Evolutionary conservation across 2,113 vertebrate species (phyloP).

Genomic region (Microcebus griseorufus): DNA sequence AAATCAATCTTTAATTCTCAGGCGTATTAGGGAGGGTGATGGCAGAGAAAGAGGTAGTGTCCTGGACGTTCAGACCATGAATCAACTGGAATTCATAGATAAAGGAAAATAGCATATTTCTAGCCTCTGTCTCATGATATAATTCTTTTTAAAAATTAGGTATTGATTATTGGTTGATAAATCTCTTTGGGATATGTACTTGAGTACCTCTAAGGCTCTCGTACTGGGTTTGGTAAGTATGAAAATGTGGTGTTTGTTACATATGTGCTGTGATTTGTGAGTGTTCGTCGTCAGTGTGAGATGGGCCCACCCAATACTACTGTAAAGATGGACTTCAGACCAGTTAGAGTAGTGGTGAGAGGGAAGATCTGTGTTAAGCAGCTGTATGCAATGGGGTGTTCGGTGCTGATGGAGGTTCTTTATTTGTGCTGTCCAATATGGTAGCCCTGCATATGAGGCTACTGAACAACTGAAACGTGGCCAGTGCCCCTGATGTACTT

Average conservation of each 20-base stretch:
- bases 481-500: neutral
- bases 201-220: neutral
- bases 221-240: neutral
- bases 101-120: slow-evolving; percentile 44
- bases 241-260: neutral
- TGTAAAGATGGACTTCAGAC: neutral
- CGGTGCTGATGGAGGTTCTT: neutral
- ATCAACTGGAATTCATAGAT: slow-evolving; percentile 62
- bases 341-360: neutral
- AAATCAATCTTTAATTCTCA: slow-evolving; percentile 75
- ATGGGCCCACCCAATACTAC: neutral
- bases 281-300: neutral
- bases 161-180: slow-evolving; percentile 55
- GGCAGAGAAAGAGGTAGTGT: neutral
- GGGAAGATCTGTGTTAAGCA: neutral
- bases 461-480: neutral
- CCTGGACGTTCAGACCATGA: slow-evolving; percentile 36
- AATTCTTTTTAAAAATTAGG: slow-evolving; percentile 50
- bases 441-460: neutral
- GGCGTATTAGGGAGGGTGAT: neutral
- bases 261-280: neutral
- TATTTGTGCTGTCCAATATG: neutral
- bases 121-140: neutral
- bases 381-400: neutral
- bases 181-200: neutral